Conservation (phyloP, 2,888 invertebrate species). For the Caenorhabditis becei region DNA sequence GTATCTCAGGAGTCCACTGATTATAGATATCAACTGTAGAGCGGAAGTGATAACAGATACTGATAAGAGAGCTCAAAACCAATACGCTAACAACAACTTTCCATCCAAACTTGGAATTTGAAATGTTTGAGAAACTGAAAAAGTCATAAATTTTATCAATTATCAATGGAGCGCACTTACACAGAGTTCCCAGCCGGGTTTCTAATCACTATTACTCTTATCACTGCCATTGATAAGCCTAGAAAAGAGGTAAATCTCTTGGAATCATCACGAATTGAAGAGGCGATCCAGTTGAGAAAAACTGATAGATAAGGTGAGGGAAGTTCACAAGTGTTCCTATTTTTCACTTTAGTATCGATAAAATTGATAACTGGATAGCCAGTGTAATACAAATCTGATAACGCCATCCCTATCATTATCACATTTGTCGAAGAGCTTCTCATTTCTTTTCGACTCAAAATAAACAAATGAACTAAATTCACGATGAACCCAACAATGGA, state of each 20-base stretch:
- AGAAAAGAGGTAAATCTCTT: too few relatives aligned
- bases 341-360: background rate
- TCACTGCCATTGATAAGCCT: background rate
- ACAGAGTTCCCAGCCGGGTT: background rate
- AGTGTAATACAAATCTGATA: slow-evolving; percentile 7
- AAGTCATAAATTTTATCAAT: background rate
- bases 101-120: background rate
- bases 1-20: background rate
- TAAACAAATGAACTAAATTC: slow-evolving; percentile 17
- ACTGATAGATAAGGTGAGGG: background rate
- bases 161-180: too few relatives aligned
- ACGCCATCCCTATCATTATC: slow-evolving; percentile 16
- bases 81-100: background rate
- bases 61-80: background rate
- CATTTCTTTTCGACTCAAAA: slow-evolving; percentile 23
- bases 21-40: background rate
- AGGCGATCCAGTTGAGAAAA: too few relatives aligned
- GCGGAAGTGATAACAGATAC: background rate
- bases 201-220: background rate
- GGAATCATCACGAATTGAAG: slow-evolving; percentile 1
- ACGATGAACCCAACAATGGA: background rate
- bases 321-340: too few relatives aligned
- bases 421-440: slow-evolving; percentile 10
- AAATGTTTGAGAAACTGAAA: background rate
- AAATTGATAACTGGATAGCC: background rate